Evolutionary conservation across 2,113 vertebrate genomes (phyloP).

Genomic region (Quiscalus mexicanus): DNA sequence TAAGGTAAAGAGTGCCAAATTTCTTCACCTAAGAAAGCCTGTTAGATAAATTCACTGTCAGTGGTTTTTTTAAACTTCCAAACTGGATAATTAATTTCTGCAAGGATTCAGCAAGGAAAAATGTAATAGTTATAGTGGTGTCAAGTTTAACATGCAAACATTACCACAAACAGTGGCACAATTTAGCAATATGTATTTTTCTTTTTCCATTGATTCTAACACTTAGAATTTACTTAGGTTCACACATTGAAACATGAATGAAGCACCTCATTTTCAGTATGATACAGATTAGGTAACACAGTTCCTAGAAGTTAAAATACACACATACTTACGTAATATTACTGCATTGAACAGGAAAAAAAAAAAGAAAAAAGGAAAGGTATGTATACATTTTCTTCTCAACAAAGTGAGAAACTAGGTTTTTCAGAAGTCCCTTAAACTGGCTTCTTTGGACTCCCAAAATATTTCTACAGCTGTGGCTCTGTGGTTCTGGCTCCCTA

Average conservation of each 20-base stretch:
- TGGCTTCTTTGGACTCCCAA: not conserved
- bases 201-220: not conserved
- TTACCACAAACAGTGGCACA: not conserved
- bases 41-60: not conserved
- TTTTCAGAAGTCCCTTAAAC: not conserved
- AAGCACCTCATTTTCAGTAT: not conserved
- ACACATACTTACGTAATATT: not conserved
- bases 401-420: not conserved
- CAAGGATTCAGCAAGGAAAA: not conserved
- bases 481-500: not conserved
- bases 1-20: not conserved
- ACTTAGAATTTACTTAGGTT: not conserved
- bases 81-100: not conserved
- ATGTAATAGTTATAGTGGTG: fast-evolving
- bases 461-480: not conserved
- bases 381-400: not conserved
- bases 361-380: not conserved
- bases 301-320: not conserved
- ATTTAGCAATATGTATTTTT: not conserved
- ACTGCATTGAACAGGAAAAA: not conserved
- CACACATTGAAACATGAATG: not conserved
- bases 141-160: not conserved
- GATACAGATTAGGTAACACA: not conserved
- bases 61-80: not conserved
- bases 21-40: not conserved